Conservation (phyloP, 2,797 vertebrate species). For the Enteromius trimaculatus region DNA sequence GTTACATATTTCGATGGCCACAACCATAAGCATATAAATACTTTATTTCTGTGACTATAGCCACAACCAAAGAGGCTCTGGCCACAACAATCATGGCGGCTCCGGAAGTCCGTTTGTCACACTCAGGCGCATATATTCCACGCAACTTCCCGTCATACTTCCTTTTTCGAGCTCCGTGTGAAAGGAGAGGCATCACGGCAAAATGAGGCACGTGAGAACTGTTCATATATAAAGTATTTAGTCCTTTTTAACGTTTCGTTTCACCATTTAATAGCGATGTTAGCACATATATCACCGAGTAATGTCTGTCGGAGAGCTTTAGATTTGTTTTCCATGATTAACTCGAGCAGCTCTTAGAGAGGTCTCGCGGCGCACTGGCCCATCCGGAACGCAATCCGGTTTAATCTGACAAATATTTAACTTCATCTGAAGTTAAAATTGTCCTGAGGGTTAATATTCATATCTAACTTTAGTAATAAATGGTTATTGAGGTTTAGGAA, state of each 20-base stretch:
- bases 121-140: constrained; percentile 60
- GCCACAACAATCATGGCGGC: constrained; percentile 64
- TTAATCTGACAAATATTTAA: neutral
- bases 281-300: neutral
- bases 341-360: too few species aligned
- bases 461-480: neutral
- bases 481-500: neutral
- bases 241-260: accelerated
- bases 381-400: constrained; percentile 37
- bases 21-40: constrained; percentile 33
- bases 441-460: neutral
- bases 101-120: constrained; percentile 29
- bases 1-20: constrained; percentile 2
- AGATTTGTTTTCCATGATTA: neutral
- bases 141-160: constrained; percentile 66
- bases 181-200: constrained; percentile 52
- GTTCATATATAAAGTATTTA: neutral
- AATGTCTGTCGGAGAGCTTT: accelerated
- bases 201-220: constrained; percentile 75
- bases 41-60: too few species aligned
- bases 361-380: too few species aligned
- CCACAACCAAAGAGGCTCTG: too few species aligned
- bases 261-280: too few species aligned
- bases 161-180: constrained; percentile 75
- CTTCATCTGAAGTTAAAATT: neutral